Evolutionary conservation across 2,113 vertebrate species (phyloP), one percentile per base, ranked within the genome.

Genomic region (Globicephala melas): DNA sequence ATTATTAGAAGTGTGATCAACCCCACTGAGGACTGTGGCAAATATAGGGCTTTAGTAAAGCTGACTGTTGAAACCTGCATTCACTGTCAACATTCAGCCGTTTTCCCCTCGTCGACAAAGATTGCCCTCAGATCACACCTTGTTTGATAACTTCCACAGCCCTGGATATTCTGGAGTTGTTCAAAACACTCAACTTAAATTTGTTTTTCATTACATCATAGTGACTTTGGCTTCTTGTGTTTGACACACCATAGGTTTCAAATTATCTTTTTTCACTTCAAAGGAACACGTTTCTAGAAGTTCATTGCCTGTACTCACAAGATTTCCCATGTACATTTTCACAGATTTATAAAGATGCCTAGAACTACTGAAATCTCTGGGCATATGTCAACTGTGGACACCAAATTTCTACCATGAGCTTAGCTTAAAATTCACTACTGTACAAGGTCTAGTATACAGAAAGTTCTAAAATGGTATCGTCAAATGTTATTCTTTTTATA

Each of bases 1-100:
- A 60, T 96, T 83, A 89, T 76, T 82, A 91, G 82, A 97, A 15
- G 94, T 96, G 97, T 90, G 95, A 97, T 87, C 92, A 96, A 96
- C 92, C 92, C 95, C 94, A 91, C 96, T 33, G 95, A 84, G 92
- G 92, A 95, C n/a, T 36, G n/a, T 80, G 53, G 67, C 0, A 21
- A 96, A 87, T 84, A 96, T 94, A 92, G 44, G 92, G 92, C 83
- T 96, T 96, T 84, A 68, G 92, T 36, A 55, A 86, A 96, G 74
- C 74, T 83, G 85, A 93, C 81, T 92, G 94, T 50, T 95, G 89
- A 97, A 93, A 97, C 28, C 26, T 68, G 41, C 47, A 76, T 70
- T 93, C 89, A 10, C 83, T 87, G 92, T 90, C 86, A 95, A 80
- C 92, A 90, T 80, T 50, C 44, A 88, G 33, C 82, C 86, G 73